A percentile compares a stretch with the other conserved stretches of the same genome.
Evolutionary conservation across 1,140 invertebrate species (phyloP).

Genomic region (Lamellibrachia luymesi): DNA sequence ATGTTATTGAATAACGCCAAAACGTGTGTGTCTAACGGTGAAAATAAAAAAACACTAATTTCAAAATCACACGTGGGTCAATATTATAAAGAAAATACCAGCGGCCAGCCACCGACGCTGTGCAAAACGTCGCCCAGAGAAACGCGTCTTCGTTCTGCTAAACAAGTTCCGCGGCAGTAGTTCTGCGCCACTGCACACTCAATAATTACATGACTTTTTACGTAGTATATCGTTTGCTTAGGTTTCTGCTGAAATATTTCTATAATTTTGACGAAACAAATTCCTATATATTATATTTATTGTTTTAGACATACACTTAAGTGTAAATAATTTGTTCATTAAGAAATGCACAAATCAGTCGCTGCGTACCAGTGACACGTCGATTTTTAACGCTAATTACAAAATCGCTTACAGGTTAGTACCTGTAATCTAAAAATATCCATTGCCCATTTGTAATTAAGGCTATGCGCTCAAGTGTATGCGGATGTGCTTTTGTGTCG

Average conservation of each 20-base stretch:
- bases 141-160: slow-evolving; percentile 3
- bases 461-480: not conserved
- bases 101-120: not conserved
- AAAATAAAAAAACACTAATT: not conserved
- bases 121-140: not conserved
- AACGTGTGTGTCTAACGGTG: not conserved
- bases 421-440: not conserved
- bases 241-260: not conserved
- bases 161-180: not conserved
- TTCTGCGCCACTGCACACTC: not conserved
- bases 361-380: not conserved
- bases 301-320: not conserved
- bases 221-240: not conserved
- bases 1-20: not conserved
- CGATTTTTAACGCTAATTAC: not conserved
- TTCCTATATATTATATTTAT: not conserved
- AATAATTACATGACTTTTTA: not conserved
- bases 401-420: not conserved
- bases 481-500: not conserved
- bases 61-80: not conserved
- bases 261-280: not conserved
- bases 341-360: not conserved
- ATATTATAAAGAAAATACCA: not conserved
- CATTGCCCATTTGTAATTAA: not conserved
- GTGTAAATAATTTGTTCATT: not conserved